Percentiles rank a stretch among this genome's conserved stretches.
Conservation (phyloP, 2,888 invertebrate species). For the Macrophya alboannulata region DNA sequence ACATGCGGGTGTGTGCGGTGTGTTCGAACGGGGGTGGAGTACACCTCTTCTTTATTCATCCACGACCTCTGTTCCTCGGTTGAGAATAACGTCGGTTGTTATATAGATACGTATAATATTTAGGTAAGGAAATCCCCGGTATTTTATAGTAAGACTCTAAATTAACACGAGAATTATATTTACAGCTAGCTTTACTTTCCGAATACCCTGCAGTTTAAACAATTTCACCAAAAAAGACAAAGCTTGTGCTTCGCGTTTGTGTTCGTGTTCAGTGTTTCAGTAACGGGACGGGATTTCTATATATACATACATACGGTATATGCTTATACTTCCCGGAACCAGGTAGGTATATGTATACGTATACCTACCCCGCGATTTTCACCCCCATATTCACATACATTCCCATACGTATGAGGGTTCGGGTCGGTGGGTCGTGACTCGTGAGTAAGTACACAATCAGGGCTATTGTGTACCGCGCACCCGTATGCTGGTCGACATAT, state of each 20-base stretch:
- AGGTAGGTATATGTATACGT: not conserved
- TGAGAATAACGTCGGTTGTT: not conserved
- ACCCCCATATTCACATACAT: not conserved
- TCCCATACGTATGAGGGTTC: not conserved
- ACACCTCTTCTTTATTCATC: not conserved
- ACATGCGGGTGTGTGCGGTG: not conserved
- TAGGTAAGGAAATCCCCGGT: not conserved
- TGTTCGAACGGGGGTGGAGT: not conserved
- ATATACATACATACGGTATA: too few relatives aligned
- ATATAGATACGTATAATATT: not conserved
- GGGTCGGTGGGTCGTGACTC: slow-evolving; percentile 34
- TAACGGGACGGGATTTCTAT: slow-evolving; percentile 19
- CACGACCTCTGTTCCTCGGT: not conserved
- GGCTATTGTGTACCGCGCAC: slow-evolving; percentile 41
- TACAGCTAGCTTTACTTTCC: slow-evolving; percentile 26
- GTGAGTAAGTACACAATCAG: slow-evolving; percentile 52
- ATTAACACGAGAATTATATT: slow-evolving; percentile 37
- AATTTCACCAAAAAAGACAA: slow-evolving; percentile 35
- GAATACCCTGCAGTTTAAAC: slow-evolving; percentile 26
- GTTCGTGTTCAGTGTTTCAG: not conserved
- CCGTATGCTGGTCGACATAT: not conserved
- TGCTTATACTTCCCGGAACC: not conserved
- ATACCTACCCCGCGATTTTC: not conserved
- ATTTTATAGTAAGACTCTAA: not conserved
- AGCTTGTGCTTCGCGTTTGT: not conserved